Percentiles rank a stretch among this genome's conserved stretches.
Evolutionary conservation across 2,797 vertebrate species (phyloP).

Genomic region (Triplophysa bombifrons): DNA sequence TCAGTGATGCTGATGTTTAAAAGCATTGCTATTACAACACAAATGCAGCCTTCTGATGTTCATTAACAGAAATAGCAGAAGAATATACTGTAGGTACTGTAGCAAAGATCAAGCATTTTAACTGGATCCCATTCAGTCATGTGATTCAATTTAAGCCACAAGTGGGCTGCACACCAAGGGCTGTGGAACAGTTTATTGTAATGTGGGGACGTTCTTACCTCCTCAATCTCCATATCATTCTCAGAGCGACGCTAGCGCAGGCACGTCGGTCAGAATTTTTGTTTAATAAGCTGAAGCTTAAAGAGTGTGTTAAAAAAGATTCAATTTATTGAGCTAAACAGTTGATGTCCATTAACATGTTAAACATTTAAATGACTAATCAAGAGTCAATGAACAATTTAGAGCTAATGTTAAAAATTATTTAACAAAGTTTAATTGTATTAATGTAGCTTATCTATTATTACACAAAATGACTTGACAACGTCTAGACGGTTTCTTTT

Average conservation of each 20-base stretch:
- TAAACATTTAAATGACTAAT: constrained; percentile 90
- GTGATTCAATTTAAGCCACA: constrained; percentile 82
- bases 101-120: constrained; percentile 88
- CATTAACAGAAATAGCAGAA: constrained; percentile 77
- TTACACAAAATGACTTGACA: constrained; percentile 89
- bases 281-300: constrained; percentile 97
- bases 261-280: constrained; percentile 93
- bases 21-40: constrained; percentile 87
- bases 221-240: constrained; percentile 96
- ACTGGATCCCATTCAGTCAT: constrained; percentile 83
- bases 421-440: constrained; percentile 89
- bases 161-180: constrained; percentile 80
- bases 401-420: constrained; percentile 89
- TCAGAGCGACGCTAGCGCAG: constrained; percentile 93
- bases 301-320: constrained; percentile 88
- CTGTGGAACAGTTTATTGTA: constrained; percentile 88
- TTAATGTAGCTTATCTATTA: constrained; percentile 88
- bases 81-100: constrained; percentile 69
- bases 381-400: constrained; percentile 90
- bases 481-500: constrained; percentile 81
- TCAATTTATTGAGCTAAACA: constrained; percentile 94
- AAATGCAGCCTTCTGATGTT: constrained; percentile 89
- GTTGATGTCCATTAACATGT: constrained; percentile 87
- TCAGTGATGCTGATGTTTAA: constrained; percentile 88
- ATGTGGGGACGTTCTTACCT: constrained; percentile 95